Evolutionary conservation across 1,140 invertebrate species (phyloP).

Genomic region (Ectropis grisescens): DNA sequence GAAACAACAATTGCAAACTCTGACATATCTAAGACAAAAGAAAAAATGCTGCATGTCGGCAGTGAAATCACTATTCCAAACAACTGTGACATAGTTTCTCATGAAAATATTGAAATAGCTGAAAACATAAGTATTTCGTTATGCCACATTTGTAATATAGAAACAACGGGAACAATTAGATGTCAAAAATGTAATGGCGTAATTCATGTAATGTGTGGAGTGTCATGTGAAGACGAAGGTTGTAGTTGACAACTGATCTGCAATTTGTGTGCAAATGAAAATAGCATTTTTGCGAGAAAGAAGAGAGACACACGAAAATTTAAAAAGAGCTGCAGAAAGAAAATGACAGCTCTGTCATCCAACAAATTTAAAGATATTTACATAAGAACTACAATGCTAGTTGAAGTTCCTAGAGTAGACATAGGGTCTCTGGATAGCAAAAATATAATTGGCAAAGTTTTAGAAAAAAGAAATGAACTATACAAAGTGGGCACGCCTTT

Average conservation of each 20-base stretch:
- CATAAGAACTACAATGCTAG: constrained; percentile 13
- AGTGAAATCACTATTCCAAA: constrained; percentile 1
- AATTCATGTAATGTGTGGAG: constrained; percentile 8
- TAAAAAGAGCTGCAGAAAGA: constrained; percentile 18
- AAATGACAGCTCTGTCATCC: constrained; percentile 16
- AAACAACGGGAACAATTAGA: constrained; percentile 6
- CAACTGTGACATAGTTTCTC: constrained; percentile 1
- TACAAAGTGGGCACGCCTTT: constrained; percentile 22
- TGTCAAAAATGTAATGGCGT: constrained; percentile 5
- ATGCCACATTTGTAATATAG: constrained; percentile 9
- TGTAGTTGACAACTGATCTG: constrained; percentile 9
- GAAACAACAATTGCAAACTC: constrained; percentile 1
- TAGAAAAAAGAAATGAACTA: no score
- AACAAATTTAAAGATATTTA: constrained; percentile 20
- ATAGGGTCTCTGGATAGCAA: constrained; percentile 14
- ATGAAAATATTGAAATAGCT: constrained; percentile 1
- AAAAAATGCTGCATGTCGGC: constrained; percentile 2
- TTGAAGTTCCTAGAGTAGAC: constrained; percentile 22
- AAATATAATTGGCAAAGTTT: constrained; percentile 19
- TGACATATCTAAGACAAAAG: neutral
- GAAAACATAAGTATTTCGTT: constrained; percentile 1
- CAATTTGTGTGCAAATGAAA: constrained; percentile 19
- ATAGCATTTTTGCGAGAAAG: constrained; percentile 14
- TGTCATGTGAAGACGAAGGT: constrained; percentile 5
- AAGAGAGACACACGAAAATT: constrained; percentile 11